Evolutionary conservation across 2,888 invertebrate genomes (phyloP), one percentile per base, ranked within the genome.

Genomic region (Rhamnusium bicolor): DNA sequence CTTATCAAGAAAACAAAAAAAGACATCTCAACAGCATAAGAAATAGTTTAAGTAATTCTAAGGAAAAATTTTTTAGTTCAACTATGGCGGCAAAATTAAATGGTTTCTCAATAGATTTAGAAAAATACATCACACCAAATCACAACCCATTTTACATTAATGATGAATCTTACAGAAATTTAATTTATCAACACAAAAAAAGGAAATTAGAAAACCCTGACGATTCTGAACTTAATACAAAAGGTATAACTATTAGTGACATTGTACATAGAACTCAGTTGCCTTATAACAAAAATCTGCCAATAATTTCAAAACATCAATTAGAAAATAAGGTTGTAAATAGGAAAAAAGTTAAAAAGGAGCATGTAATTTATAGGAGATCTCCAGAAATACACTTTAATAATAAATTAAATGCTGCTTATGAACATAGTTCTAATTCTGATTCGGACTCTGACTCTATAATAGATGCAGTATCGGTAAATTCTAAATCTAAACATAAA

Each of bases 161-260:
- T 7, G 91, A 95, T 79, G 93, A 94, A 69, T 90, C 91, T 69
- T 92, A 94, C 80, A 92, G 91, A 77, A 91, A 92, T 83, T 92
- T 95, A 87, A 85, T 96, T 19, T 87, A 91, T 32, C 90, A 92
- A 56, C 96, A 96, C 84, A 93, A 93, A 84, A 90, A 92, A 73
- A 89, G 94, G 77, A 92, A 94, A 86, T 88, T 92, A 49, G 92
- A 92, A 72, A 91, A 92, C 84, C 92, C 94, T 92, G 90, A 91
- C 82, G 93, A 94, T 85, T 93, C 94, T 16, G 95, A 95, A 86
- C 89, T 95, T 65, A 93, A 94, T 82, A 94, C 94, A 12, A 91
- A 92, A 80, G 94, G 83, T 74, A 93, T 96, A 79, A 92, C 93
- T 7, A 87, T 96, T 66, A 92, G 94, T 80, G 96, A 93, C 87